Base-by-base conservation (phyloP, 64 coral and sea anemone species). In the Astreopora myriophthalma region DNA sequence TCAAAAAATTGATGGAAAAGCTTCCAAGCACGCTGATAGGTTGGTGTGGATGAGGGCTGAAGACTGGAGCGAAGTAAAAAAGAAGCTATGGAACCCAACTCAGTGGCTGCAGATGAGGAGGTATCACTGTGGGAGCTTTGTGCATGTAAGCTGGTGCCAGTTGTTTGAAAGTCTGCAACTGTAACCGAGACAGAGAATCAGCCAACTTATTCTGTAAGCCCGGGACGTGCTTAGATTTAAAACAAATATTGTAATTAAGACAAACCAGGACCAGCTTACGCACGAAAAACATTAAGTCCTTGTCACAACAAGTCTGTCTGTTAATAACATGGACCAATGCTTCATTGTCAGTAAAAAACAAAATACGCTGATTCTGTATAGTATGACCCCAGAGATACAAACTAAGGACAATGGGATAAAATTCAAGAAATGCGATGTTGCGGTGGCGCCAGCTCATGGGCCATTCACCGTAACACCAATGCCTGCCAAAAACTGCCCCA, bases 321-420 rank as follows among this genome's bases (percentile, higher is more conserved):
- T 86, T 92, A 37, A 92, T 74, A 44, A 86, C 66, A 71, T 84
- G 67, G 25, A 84, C 89, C 27, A 91, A 84, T 65, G 65, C 89
- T 40, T 42, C 76, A 48, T 86, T 92, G 48, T 92, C 90, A 31
- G 90, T 92, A 75, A 86, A 92, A 85, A 92, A 92, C 26, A 87
- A 71, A 39, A 81, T 68, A 58, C 85, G 71, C 3, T 76, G 74
- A 52, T 81, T 88, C 30, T 60, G 24, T 36, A 88, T 64, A 64
- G 61, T 64, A 64, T 64, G 20, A 24, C 61, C 61, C 20, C 61
- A 64, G n/a, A 64, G 61, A 64, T 24, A 9, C 61, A 64, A 22
- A 64, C 61, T 64, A 64, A 64, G 61, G 61, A 64, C 61, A 64
- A 64, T 64, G 61, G 61, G 22, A 64, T 64, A 64, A 24, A 64